Evolutionary conservation across 2,113 vertebrate species (phyloP).

Genomic region (Tiliqua scincoides): DNA sequence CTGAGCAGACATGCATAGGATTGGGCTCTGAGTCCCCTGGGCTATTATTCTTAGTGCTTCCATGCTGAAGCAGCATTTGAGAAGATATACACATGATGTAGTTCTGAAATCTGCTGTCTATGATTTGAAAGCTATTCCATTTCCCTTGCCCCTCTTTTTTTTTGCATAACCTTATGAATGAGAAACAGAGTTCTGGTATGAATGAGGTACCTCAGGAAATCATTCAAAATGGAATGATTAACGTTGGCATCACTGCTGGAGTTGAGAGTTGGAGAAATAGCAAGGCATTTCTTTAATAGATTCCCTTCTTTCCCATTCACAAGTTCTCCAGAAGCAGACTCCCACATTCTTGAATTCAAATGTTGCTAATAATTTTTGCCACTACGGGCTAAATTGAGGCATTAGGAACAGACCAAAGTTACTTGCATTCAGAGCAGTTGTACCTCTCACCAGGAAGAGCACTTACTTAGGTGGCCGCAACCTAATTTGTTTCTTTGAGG

Average conservation of each 20-base stretch:
- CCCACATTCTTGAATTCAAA: slow-evolving; percentile 35
- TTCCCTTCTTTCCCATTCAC: not conserved
- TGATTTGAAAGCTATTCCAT: not conserved
- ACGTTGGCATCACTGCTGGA: not conserved
- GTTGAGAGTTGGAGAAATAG: slow-evolving; percentile 3
- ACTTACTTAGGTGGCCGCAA: not conserved
- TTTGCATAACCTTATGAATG: slow-evolving; percentile 25
- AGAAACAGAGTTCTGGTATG: slow-evolving; percentile 12
- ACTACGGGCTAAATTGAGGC: slow-evolving; percentile 9
- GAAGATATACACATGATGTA: slow-evolving; percentile 44
- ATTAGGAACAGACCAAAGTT: not conserved
- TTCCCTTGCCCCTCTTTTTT: not conserved
- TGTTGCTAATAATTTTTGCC: slow-evolving; percentile 30
- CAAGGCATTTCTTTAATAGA: not conserved
- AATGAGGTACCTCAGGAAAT: slow-evolving; percentile 45
- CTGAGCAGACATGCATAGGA: no score
- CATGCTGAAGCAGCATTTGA: slow-evolving; percentile 39
- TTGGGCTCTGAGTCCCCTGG: slow-evolving; percentile 43
- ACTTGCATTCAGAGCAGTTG: not conserved
- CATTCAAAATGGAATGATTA: slow-evolving; percentile 39
- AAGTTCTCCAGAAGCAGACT: slow-evolving; percentile 18
- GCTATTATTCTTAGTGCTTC: slow-evolving; percentile 55
- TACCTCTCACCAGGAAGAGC: not conserved
- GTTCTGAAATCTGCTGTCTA: slow-evolving; percentile 34
- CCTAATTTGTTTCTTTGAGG: not conserved